Base-by-base conservation (phyloP, 1,140 invertebrate genomes). In the Cotesia chilonis region DNA sequence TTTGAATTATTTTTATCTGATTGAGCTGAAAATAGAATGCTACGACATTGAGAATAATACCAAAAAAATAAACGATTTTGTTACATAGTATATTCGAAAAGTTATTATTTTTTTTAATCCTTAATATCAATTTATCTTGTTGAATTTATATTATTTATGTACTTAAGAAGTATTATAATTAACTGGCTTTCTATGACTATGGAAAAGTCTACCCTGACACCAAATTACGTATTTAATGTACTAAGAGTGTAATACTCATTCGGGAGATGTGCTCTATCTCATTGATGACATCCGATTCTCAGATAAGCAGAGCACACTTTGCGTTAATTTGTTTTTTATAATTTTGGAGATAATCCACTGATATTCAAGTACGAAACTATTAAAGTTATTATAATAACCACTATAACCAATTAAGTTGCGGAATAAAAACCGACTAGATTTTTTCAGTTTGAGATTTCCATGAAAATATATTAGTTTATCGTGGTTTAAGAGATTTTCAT, bases 221-320 rank as follows among this genome's bases (percentile, higher is more conserved):
- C 84, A 87, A 87, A 87, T 88, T 88, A 88, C 87, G 87, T 88
- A 88, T 88, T 87, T 87, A 86, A 87, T 87, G 85, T 86, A 87
- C 85, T 86, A 85, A 86, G 84, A 87, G 85, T 86, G 80, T 84
- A 82, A 83, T 87, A 86, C 85, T 87, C 85, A 80, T 87, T 83
- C 82, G 81, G 84, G 71, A 65, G 65, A 68, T 67, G 72, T 54
- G 71, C 60, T 66, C 17, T 66, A 66, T 51, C 47, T 66, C 47
- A 66, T 66, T 17, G 47, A 3, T 66, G 64, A 51, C 12, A 66
- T 9, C 41, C 12, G 38, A 38, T 52, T 52, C 38, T 66, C 17
- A 41, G 37, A 14, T 66, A 41, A 47, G 28, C 28, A 28, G 17
- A 47, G 47, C 38, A 66, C 64, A 17, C 17, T 66, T 28, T 66